phyloP scores from a whole-genome alignment of 2,797 vertebrate species.

The Antennarius maculatus region DNA sequence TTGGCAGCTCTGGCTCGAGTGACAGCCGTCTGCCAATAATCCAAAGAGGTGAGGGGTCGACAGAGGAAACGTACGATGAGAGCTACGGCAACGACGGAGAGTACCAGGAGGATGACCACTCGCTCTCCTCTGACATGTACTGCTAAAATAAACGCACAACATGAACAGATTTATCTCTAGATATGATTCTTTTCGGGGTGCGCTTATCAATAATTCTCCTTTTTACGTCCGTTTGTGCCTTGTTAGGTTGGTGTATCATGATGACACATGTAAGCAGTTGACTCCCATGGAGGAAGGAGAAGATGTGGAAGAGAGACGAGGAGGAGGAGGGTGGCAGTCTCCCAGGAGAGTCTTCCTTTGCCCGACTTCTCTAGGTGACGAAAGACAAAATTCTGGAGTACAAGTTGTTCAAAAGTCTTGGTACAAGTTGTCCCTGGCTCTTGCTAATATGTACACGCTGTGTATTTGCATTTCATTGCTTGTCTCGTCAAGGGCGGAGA shows the following conservation, averaged over 20 bases:
- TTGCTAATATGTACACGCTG: neutral
- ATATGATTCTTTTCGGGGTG: neutral
- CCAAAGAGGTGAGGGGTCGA: slow-evolving; percentile 87
- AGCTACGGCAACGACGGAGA: slow-evolving; percentile 85
- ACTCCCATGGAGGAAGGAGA: slow-evolving; percentile 85
- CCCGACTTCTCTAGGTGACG: slow-evolving; percentile 89
- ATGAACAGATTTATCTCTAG: neutral
- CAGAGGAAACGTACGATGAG: slow-evolving; percentile 89
- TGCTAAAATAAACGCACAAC: slow-evolving; percentile 8
- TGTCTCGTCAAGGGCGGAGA: slow-evolving; percentile 84
- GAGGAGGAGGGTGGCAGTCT: slow-evolving; percentile 82
- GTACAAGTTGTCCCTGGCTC: neutral
- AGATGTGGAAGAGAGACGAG: slow-evolving; percentile 78
- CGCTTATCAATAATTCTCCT: neutral
- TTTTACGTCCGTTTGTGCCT: slow-evolving; percentile 35
- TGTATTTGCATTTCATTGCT: neutral
- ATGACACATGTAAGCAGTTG: slow-evolving; percentile 92
- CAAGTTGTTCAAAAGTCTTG: neutral
- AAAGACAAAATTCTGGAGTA: neutral
- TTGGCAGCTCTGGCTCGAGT: slow-evolving; percentile 88
- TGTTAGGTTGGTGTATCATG: slow-evolving; percentile 89
- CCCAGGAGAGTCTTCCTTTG: slow-evolving; percentile 92
- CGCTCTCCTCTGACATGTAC: slow-evolving; percentile 93
- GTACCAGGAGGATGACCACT: slow-evolving; percentile 88
- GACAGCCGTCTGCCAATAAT: slow-evolving; percentile 92